Conservation (phyloP, 2,797 vertebrate species). For the Diplodus sargus region DNA sequence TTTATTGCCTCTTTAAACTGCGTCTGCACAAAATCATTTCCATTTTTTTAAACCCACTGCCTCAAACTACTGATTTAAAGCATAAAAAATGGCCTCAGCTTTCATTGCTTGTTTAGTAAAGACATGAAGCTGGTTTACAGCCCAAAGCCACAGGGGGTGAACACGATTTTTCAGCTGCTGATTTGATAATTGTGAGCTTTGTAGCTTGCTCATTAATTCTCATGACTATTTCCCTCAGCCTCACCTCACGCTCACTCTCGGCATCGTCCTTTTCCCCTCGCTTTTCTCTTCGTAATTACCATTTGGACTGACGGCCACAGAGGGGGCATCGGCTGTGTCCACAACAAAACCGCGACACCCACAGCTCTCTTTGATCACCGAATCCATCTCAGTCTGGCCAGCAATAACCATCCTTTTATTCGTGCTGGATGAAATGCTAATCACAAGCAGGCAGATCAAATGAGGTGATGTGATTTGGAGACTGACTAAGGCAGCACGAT, state of each 20-base stretch:
- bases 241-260: constrained; percentile 27
- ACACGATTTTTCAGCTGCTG: constrained; percentile 43
- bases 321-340: constrained; percentile 53
- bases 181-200: constrained; percentile 53
- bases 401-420: constrained; percentile 45
- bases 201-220: constrained; percentile 52
- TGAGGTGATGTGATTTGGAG: constrained; percentile 41
- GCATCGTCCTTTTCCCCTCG: constrained; percentile 28
- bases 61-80: constrained; percentile 34
- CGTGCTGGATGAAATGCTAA: constrained; percentile 54
- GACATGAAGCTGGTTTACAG: constrained; percentile 35
- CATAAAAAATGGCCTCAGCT: constrained; percentile 13
- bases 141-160: constrained; percentile 12
- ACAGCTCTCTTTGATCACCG: constrained; percentile 57
- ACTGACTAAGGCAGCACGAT: constrained; percentile 26
- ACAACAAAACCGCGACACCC: constrained; percentile 40
- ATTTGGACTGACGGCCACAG: constrained; percentile 41
- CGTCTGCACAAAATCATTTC: background rate
- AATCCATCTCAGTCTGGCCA: constrained; percentile 46
- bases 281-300: constrained; percentile 41
- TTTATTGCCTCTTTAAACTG: constrained; percentile 19
- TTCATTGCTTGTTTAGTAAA: constrained; percentile 38
- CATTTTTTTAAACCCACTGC: background rate
- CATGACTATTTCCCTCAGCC: constrained; percentile 31
- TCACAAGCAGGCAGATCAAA: constrained; percentile 47